Base-by-base conservation (phyloP, 2,113 vertebrate genomes). In the Rhabdornis inornatus region DNA sequence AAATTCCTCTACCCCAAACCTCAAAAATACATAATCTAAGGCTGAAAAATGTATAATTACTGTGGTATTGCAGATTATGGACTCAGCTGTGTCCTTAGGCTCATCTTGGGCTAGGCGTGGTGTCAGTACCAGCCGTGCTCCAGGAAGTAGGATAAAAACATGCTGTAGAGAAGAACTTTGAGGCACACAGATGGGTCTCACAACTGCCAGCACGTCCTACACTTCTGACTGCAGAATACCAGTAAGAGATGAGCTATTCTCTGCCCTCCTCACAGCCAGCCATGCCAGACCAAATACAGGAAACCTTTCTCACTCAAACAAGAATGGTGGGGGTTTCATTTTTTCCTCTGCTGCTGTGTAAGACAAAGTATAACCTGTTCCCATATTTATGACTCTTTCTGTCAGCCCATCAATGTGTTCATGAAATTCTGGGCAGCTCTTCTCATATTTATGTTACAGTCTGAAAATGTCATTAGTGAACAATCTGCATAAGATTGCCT, bases 401-500 rank as follows among this genome's bases (percentile, higher is more conserved):
- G 50, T 93, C 80, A 87, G 77, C 40, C 70, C 84, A 95, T 93
- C 85, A 83, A 31, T 52, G 40, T 65, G 77, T 78, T 95, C 56
- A 72, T n/a, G 16, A 87, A 84, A 65, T 59, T 72, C 87, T 52
- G 69, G 50, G 65, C 79, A 93, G 68, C 35, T 80, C 86, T 92
- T 87, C 47, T 88, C 1, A 1, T 53, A 61, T 85, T 83, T 91
- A 77, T 64, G 76, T 89, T 89, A n/a, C 63, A 56, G 79, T 90
- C 94, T 95, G 78, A 91, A 96, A 89, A 97, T 89, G 31, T 63
- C 83, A 89, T 95, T 91, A 96, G 59, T 87, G 66, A 63, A 40
- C 27, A 88, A 81, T 90, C 72, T 64, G 40, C 57, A 35, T 87
- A 83, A 91, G 63, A 65, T 68, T 90, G 75, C 64, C 87, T 95